These are phyloP conservation scores for Rhopalosiphum padi DNA, from an alignment of 1,140 invertebrate species.

Conservation along the genomic window DNA sequence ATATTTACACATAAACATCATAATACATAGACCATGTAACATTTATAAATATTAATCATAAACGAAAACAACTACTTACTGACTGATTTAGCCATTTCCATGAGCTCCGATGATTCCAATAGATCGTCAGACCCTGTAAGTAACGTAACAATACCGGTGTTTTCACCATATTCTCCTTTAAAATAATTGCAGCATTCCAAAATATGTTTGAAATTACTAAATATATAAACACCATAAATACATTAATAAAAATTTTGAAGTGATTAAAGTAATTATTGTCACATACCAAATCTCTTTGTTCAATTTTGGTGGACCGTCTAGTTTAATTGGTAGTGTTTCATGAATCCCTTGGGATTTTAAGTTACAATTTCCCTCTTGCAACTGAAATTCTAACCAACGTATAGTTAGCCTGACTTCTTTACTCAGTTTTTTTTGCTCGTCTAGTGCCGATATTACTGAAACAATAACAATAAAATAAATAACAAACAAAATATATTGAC, in stretches of 20 bases:
- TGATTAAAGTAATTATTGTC: background rate
- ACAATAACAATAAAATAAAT: constrained; percentile 60
- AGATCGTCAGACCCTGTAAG: constrained; percentile 44
- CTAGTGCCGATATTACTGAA: constrained; percentile 84
- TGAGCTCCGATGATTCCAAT: constrained; percentile 7
- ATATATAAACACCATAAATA: constrained; percentile 59
- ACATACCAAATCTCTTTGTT: constrained; percentile 54
- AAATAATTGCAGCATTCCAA: constrained; percentile 73
- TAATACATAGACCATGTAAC: background rate
- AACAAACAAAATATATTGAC: background rate
- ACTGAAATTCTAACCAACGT: constrained; percentile 87
- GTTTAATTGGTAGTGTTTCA: constrained; percentile 73
- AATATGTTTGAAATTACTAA: constrained; percentile 72
- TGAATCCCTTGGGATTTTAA: constrained; percentile 80
- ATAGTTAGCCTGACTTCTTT: constrained; percentile 84
- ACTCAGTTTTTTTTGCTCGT: constrained; percentile 80
- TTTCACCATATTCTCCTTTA: constrained; percentile 40
- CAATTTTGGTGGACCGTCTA: background rate
- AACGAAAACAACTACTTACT: constrained; percentile 7
- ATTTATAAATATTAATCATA: background rate
- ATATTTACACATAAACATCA: background rate
- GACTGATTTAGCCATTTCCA: constrained; percentile 48
- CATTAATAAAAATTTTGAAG: background rate
- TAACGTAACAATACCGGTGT: constrained; percentile 33
- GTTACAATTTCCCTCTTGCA: constrained; percentile 83